Evolutionary conservation across 2,113 vertebrate genomes (phyloP).

Genomic region (Dermatemys mawii): DNA sequence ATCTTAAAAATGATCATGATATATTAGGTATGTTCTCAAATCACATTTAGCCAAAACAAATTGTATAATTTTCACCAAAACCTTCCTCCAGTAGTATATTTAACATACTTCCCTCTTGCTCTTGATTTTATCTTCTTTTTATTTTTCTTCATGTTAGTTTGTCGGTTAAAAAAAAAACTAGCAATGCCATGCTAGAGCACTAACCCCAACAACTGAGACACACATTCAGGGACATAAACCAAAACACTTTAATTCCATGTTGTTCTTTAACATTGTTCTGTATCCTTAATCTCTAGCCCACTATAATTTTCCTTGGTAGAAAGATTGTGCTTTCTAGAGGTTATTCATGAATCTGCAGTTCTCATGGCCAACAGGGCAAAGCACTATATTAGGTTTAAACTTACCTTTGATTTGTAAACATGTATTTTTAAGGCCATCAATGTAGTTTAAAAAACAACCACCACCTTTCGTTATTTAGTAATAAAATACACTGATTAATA

Average conservation of each 20-base stretch:
- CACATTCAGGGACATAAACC: not conserved
- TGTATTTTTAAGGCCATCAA: not conserved
- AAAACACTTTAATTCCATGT: not conserved
- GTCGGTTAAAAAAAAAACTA: not conserved
- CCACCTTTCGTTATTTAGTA: not conserved
- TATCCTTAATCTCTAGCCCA: not conserved
- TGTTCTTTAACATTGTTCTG: not conserved
- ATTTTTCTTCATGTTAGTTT: not conserved
- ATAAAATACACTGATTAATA: not conserved
- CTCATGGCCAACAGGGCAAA: too few species aligned
- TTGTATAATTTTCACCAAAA: rapidly evolving
- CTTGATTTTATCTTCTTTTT: not conserved
- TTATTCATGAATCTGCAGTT: not conserved
- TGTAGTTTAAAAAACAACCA: too few species aligned
- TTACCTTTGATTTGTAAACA: not conserved
- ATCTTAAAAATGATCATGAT: not conserved
- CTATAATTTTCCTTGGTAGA: not conserved
- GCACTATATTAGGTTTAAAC: not conserved
- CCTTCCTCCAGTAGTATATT: not conserved
- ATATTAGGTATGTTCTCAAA: not conserved
- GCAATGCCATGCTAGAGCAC: not conserved
- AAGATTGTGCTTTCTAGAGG: not conserved
- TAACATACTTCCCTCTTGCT: not conserved
- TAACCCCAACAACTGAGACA: not conserved
- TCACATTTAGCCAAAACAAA: not conserved